A percentile compares a stretch with the other conserved stretches of the same genome.
These are phyloP conservation scores for Pseudochirops cupreus DNA, from an alignment of 2,797 vertebrate species.

Conservation along the genomic window DNA sequence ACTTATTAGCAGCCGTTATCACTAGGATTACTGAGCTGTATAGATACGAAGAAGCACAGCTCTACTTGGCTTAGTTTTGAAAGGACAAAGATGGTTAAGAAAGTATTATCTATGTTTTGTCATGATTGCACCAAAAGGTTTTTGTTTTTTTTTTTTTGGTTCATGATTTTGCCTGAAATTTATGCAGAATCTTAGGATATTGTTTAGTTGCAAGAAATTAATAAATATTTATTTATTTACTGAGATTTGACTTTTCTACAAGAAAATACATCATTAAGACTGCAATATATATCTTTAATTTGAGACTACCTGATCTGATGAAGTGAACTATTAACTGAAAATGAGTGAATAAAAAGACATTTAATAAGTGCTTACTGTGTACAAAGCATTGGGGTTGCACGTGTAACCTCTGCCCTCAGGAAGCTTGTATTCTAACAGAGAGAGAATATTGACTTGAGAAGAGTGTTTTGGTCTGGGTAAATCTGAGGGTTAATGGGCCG, in stretches of 20 bases:
- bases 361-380: not conserved
- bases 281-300: not conserved
- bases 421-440: not conserved
- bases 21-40: not conserved
- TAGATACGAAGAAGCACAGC: not conserved
- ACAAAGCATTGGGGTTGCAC: not conserved
- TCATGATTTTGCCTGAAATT: not conserved
- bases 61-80: not conserved
- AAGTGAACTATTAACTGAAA: not conserved
- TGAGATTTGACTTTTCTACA: not conserved
- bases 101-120: not conserved
- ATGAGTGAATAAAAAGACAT: not conserved
- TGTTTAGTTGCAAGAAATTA: not conserved
- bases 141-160: not conserved
- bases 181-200: not conserved
- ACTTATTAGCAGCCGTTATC: not conserved
- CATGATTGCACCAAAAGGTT: not conserved
- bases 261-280: not conserved
- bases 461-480: not conserved
- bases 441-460: not conserved
- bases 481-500: not conserved
- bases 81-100: not conserved
- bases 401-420: not conserved
- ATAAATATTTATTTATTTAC: not conserved
- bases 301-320: not conserved